These are phyloP conservation scores for Sceloporus undulatus DNA, from an alignment of 2,113 vertebrate species.

Conservation along the genomic window DNA sequence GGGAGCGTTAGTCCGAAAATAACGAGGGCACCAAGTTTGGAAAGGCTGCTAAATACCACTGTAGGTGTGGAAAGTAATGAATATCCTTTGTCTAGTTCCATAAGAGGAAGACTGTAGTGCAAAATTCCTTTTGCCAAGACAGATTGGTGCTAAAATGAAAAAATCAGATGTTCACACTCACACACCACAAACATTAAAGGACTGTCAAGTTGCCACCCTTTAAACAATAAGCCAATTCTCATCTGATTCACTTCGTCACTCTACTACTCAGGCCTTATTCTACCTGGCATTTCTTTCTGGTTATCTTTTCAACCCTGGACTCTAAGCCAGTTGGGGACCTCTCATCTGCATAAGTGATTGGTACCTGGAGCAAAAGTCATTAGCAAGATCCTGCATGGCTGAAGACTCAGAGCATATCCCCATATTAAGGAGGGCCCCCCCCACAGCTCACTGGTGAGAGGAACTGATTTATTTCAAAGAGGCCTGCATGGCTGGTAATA, in stretches of 20 bases:
- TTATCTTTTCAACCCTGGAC: too few relatives aligned
- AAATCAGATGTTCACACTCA: not conserved
- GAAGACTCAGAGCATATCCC: not conserved
- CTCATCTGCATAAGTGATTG: too few relatives aligned
- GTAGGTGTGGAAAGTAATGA: not conserved
- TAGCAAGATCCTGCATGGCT: not conserved
- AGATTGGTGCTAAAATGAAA: not conserved
- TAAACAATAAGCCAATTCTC: not conserved
- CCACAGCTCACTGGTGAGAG: not conserved
- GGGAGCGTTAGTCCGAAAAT: not conserved
- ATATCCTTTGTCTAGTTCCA: not conserved
- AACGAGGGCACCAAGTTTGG: not conserved
- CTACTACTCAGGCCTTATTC: not conserved
- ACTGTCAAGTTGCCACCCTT: not conserved
- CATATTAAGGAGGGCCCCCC: too few relatives aligned
- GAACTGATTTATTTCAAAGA: not conserved
- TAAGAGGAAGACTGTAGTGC: too few relatives aligned
- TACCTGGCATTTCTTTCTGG: not conserved
- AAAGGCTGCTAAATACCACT: too few relatives aligned
- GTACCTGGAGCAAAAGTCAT: not conserved
- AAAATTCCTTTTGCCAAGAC: not conserved
- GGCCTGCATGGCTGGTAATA: not conserved
- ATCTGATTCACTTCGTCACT: not conserved
- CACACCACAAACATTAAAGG: not conserved
- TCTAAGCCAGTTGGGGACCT: not conserved